A percentile compares a stretch with the other conserved stretches of the same genome.
These are phyloP conservation scores for Enoplosus armatus DNA, from an alignment of 2,797 vertebrate genomes.

Conservation along the genomic window DNA sequence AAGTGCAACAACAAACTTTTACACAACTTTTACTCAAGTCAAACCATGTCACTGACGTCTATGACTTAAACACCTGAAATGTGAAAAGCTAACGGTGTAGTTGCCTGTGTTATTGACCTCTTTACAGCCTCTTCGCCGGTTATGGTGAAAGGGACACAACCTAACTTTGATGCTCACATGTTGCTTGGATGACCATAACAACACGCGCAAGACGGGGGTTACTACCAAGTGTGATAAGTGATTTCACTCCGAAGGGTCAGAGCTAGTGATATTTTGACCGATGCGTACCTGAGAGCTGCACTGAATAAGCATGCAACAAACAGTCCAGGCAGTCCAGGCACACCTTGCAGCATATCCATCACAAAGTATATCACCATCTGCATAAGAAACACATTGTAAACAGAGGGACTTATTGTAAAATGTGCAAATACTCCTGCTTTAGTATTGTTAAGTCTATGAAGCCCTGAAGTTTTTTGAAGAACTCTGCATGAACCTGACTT, in stretches of 20 bases:
- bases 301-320: constrained; percentile 94
- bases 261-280: background rate
- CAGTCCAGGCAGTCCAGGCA: constrained; percentile 91
- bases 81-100: background rate
- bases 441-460: background rate
- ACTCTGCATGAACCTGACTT: background rate
- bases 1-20: background rate
- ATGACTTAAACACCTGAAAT: background rate
- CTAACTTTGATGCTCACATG: background rate
- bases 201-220: background rate
- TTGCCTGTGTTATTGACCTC: background rate
- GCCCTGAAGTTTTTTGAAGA: background rate
- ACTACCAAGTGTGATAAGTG: background rate
- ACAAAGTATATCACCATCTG: constrained; percentile 93
- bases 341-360: constrained; percentile 89
- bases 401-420: background rate
- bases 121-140: background rate
- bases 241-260: background rate
- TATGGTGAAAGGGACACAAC: background rate
- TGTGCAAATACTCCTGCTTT: constrained; percentile 22
- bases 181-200: background rate
- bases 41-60: background rate
- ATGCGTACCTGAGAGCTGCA: constrained; percentile 90
- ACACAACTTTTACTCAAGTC: background rate
- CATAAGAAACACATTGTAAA: constrained; percentile 12